Evolutionary conservation across 1,140 invertebrate genomes (phyloP).

Genomic region (Trichoplusia ni): DNA sequence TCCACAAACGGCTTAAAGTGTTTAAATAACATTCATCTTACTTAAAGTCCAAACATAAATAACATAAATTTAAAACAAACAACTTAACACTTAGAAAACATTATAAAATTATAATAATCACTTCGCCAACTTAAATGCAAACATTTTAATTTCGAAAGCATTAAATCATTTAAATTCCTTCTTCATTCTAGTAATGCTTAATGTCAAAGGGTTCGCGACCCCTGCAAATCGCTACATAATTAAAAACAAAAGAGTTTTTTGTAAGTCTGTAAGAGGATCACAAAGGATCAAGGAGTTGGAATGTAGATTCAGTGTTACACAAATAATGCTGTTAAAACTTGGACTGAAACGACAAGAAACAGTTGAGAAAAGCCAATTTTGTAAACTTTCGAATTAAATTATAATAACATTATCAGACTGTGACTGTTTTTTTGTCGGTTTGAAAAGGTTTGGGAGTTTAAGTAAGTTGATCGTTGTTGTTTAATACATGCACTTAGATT

Average conservation of each 20-base stretch:
- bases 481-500: too few species aligned
- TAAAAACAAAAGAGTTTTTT: slow-evolving; percentile 11
- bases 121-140: too few species aligned
- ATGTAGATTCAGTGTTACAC: slow-evolving; percentile 13
- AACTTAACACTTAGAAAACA: too few species aligned
- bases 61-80: too few species aligned
- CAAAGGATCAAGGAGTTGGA: slow-evolving; percentile 21
- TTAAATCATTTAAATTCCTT: neutral
- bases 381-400: neutral
- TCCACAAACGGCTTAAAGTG: too few species aligned
- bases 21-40: too few species aligned
- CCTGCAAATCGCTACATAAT: slow-evolving; percentile 15
- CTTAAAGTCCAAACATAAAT: too few species aligned
- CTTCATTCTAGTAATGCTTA: neutral
- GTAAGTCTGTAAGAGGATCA: slow-evolving; percentile 22
- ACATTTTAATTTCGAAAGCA: neutral
- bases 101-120: too few species aligned
- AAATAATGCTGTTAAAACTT: slow-evolving; percentile 23
- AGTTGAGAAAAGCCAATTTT: neutral
- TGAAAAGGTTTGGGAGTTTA: too few species aligned
- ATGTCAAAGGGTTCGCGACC: slow-evolving; percentile 8
- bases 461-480: too few species aligned
- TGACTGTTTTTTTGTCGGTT: too few species aligned
- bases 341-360: neutral
- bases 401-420: too few species aligned